phyloP scores from a whole-genome alignment of 2,113 vertebrate genomes.

The Pygoscelis antarcticus region DNA sequence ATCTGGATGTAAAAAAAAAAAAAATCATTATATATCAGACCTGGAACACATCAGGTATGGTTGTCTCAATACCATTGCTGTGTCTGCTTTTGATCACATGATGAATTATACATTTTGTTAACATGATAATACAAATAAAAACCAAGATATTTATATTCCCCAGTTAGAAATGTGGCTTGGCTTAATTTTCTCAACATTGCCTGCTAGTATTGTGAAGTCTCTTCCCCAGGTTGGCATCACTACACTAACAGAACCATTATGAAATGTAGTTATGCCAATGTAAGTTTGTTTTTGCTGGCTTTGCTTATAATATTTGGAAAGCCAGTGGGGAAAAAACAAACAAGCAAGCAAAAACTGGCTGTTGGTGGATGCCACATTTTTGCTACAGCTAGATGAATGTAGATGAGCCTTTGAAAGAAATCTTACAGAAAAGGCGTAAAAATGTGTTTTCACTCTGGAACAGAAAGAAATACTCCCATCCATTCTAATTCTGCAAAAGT shows the following conservation, averaged over 20 bases:
- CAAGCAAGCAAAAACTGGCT: not conserved
- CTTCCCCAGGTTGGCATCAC: not conserved
- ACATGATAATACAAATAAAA: not conserved
- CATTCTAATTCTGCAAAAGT: not conserved
- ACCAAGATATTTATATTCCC: not conserved
- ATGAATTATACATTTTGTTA: not conserved
- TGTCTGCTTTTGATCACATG: not conserved
- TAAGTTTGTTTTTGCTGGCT: slow-evolving; percentile 37
- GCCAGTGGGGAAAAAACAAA: not conserved
- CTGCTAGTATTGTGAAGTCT: not conserved
- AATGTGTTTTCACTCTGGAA: not conserved
- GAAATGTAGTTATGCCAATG: not conserved
- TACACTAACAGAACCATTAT: not conserved
- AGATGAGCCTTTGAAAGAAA: slow-evolving; percentile 8
- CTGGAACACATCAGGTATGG: not conserved
- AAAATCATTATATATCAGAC: not conserved
- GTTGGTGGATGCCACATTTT: slow-evolving; percentile 2
- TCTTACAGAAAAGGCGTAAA: not conserved
- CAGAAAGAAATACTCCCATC: not conserved
- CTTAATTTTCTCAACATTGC: not conserved
- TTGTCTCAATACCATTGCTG: not conserved
- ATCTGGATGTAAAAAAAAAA: not conserved
- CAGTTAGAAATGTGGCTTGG: not conserved
- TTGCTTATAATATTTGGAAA: not conserved
- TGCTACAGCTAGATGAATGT: not conserved